Evolutionary conservation across 1,140 invertebrate genomes (phyloP), one percentile per base, ranked within the genome.

Genomic region (Sarcophaga bullata): DNA sequence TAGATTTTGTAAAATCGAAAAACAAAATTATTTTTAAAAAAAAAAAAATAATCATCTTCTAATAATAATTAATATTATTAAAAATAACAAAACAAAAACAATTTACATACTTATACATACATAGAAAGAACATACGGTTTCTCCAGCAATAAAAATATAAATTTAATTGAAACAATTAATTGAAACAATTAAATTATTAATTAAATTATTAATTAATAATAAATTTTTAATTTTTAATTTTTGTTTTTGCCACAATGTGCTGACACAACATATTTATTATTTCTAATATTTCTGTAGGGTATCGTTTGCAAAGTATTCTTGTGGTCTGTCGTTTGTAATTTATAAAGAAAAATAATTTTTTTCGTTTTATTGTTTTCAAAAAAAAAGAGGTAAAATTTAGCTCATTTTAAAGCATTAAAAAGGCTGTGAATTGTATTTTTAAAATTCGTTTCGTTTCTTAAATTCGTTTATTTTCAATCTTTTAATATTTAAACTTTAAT

Each of bases 351-450:
- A 73, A 73, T 73, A 19, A 5, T 76, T 80, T 80, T 62, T 80
- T 46, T 80, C n/a, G n/a, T 62, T 58, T 80, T 25, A n/a, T 80
- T 62, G 46, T 68, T 80, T 46, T 47, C 62, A 47, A 54, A 80
- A 47, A 54, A 80, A 48, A 46, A 76, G 47, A 76, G 8, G 25
- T 10, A 87, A 88, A 73, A 68, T 19, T 68, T 68, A 88, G 87
- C 87, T 88, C 87, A 88, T 88, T 86, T 88, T 84, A 88, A 88
- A 88, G 88, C 87, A 87, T 88, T 87, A 87, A 86, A 88, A 88
- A 86, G 87, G 87, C 87, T 88, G 87, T 88, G 87, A 88, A 88
- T 88, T 88, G 19, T 50, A 81, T 72, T 73, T 46, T 8, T 72
- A 73, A 37, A 73, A n/a, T n/a, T n/a, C n/a, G n/a, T n/a, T 81